Evolutionary conservation across 2,888 invertebrate species (phyloP).

Genomic region (Melinopterus prodromus): DNA sequence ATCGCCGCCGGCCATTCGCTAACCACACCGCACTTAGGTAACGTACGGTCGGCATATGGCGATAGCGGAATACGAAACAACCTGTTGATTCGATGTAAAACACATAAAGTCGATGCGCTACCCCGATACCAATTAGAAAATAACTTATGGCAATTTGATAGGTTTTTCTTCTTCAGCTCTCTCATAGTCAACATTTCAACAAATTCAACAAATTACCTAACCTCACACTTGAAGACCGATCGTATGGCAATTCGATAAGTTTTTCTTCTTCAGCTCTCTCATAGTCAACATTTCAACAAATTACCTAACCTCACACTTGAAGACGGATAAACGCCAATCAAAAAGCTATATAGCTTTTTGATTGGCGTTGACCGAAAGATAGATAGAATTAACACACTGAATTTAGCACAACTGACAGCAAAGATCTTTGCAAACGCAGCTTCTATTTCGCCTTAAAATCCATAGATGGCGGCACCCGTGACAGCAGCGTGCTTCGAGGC

Average conservation of each 20-base stretch:
- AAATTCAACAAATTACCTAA: too few relatives aligned
- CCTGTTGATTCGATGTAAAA: neutral
- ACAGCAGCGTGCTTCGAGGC: neutral
- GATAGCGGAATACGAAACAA: conserved; percentile 22
- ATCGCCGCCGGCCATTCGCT: conserved; percentile 16
- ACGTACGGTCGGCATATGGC: conserved; percentile 16
- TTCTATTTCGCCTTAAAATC: neutral
- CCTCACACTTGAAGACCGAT: too few relatives aligned
- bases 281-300: too few relatives aligned
- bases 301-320: too few relatives aligned
- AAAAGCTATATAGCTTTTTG: too few relatives aligned
- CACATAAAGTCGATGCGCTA: neutral
- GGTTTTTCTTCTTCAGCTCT: neutral
- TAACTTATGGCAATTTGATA: neutral
- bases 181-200: too few relatives aligned
- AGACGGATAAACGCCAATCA: too few relatives aligned
- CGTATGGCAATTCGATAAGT: neutral
- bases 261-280: too few relatives aligned
- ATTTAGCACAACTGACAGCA: too few relatives aligned
- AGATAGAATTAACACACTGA: too few relatives aligned
- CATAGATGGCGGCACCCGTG: neutral
- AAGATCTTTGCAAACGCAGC: too few relatives aligned
- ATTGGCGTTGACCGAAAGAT: too few relatives aligned
- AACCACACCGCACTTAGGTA: conserved; percentile 18
- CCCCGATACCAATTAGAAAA: conserved; percentile 4